Evolutionary conservation across 2,797 vertebrate species (phyloP), one percentile per base, ranked within the genome.

Genomic region (Sebastes trivittatus): DNA sequence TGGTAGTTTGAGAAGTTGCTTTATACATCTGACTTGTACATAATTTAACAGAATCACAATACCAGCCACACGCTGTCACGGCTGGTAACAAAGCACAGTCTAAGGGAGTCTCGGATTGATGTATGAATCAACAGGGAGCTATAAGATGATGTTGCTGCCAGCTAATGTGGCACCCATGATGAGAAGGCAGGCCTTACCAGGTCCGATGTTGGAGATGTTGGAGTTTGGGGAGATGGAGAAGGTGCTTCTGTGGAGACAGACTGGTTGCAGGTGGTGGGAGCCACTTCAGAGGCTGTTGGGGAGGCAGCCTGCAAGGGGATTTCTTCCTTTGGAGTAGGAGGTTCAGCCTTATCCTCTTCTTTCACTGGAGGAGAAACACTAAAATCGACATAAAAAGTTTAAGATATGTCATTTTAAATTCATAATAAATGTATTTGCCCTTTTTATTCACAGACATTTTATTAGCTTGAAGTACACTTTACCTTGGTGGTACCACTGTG

Each of bases 401-500:
- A 23, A 73, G 4, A 36, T 25, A 2, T 20, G 30, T 32, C 0
- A 58, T 52, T 25, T 46, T 56, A 7, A 4, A 7, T 52, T 10
- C 16, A 46, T 46, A 46, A 46, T 52, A 52, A n/a, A 52, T 23
- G 3, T 13, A 30, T 7, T 20, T 20, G 3, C 3, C 5, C 29
- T 18, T 38, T 11, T 46, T 32, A 23, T 60, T 72, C 2, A 23
- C 4, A 46, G 8, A 42, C 5, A 66, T 22, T 38, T 73, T 11
- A 59, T 54, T 20, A n/a, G 10, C 9, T 25, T 49, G 9, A 69
- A 56, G n/a, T 23, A 23, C 75, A 29, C 16, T 23, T 62, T 90
- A 96, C 95, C 94, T 93, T 18, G 77, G 59, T 8, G 72, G 52
- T 8, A 71, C 42, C 42, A 63, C 27, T 3, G 42, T 23, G n/a